Evolutionary conservation across 92 coral and sea anemone genomes (phyloP).

Genomic region (Siderastrea siderea): DNA sequence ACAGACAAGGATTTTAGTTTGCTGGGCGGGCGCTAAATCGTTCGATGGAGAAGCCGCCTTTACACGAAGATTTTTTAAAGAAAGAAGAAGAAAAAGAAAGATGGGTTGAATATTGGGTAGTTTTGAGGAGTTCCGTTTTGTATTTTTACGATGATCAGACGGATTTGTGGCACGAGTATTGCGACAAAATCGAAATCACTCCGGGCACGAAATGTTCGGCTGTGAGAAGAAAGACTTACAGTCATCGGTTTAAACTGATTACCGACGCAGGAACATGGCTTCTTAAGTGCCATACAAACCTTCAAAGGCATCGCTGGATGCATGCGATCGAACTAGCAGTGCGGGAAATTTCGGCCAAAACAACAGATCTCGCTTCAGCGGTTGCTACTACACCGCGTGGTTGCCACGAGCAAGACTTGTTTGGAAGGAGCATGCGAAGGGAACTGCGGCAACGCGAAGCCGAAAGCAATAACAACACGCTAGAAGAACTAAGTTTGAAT

Average conservation of each 20-base stretch:
- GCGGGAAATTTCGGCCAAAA: conserved; percentile 58
- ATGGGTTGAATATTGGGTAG: conserved; percentile 84
- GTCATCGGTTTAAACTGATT: conserved; percentile 81
- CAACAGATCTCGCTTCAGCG: conserved; percentile 32
- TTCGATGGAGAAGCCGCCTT: conserved; percentile 26
- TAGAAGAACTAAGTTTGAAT: conserved; percentile 14
- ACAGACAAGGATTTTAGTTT: neutral
- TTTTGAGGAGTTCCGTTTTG: conserved; percentile 56
- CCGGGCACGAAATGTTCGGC: conserved; percentile 69
- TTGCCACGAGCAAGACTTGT: conserved; percentile 19
- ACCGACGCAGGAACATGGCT: conserved; percentile 68
- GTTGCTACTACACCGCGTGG: neutral
- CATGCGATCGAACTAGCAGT: conserved; percentile 81
- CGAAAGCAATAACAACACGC: conserved; percentile 2
- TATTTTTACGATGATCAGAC: conserved; percentile 75
- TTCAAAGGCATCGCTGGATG: conserved; percentile 94
- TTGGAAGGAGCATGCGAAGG: conserved; percentile 35
- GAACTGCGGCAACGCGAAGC: conserved; percentile 25
- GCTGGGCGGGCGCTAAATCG: neutral
- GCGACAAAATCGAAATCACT: conserved; percentile 68
- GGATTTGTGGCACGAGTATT: conserved; percentile 59
- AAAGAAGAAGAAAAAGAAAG: conserved; percentile 59
- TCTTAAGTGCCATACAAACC: conserved; percentile 83
- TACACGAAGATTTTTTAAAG: conserved; percentile 55
- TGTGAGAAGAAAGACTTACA: conserved; percentile 78